Base-by-base conservation (phyloP, 2,888 invertebrate species). In the Eurytoma adleriae region DNA sequence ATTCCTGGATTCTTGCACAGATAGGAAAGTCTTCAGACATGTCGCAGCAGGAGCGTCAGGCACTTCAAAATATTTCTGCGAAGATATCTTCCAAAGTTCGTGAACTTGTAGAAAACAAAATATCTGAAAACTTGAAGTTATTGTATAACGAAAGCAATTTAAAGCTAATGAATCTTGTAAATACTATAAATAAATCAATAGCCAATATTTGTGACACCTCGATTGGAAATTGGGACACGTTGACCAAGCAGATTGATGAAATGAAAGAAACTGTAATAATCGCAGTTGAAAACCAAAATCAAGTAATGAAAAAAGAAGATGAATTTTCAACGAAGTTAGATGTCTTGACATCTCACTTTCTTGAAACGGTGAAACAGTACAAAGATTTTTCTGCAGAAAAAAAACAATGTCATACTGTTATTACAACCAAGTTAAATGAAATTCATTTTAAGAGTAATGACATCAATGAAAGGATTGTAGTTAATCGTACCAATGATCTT, bases 1-100 rank as follows among this genome's bases (percentile, higher is more conserved):
- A 87, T 50, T 83, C 85, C 40, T 88, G 86, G 87, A 73, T 88
- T 27, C 70, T 86, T n/a, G 50, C 84, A 16, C 85, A 87, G 80
- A 81, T 86, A 12, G 77, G 79, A 76, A 82, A 84, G 48, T 71
- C 84, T 27, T 83, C 85, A 3, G 74, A 75, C 3, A 82, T 86
- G 77, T 83, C 86, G 2, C 82, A 88, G 20, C 71, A 78, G 20
- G 87, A 88, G 73, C 78, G 82, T 12, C 69, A 85, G 67, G 72
- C 78, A 10, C 82, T 89, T 14, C 82, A 82, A 54, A 80, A 83
- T 12, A 82, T 85, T 48, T 85, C 85, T 7, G 20, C 71, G 12
- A 84, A 82, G 78, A 74, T 89, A 13, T 84, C 85, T 12, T 80
- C 86, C 14, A 85, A 85, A 79, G 86, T 89, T 30, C 80, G 85